These are phyloP conservation scores for Thereva nobilitata DNA, from an alignment of 2,888 invertebrate species.

Conservation along the genomic window DNA sequence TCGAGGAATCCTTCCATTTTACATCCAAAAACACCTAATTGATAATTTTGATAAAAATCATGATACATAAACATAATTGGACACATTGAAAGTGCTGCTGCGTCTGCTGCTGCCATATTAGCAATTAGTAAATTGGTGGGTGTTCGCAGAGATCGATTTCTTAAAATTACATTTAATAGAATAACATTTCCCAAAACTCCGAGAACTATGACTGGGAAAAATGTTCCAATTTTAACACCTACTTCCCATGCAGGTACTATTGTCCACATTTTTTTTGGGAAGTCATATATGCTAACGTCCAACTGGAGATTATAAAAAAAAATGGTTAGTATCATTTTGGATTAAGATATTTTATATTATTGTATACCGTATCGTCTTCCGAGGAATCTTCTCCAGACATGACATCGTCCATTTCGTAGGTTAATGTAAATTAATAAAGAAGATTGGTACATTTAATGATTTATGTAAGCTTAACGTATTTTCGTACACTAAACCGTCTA, in stretches of 20 bases:
- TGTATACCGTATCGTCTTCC: no score
- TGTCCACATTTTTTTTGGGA: conserved; percentile 69
- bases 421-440: no score
- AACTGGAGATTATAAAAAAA: conserved; percentile 10
- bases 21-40: conserved; percentile 74
- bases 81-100: conserved; percentile 68
- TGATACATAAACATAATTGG: conserved; percentile 76
- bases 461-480: no score
- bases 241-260: conserved; percentile 65
- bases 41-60: conserved; percentile 79
- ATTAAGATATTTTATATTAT: neutral
- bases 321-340: no score
- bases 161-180: conserved; percentile 66
- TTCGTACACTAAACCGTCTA: no score
- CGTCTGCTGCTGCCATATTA: conserved; percentile 75
- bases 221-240: conserved; percentile 63
- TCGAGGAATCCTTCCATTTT: conserved; percentile 77
- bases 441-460: no score
- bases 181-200: conserved; percentile 71
- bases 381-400: no score
- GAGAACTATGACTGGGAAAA: conserved; percentile 65
- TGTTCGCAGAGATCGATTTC: conserved; percentile 67
- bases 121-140: conserved; percentile 74
- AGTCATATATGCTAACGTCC: conserved; percentile 17
- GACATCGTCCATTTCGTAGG: no score